These are phyloP conservation scores for Deroptyus accipitrinus DNA, from an alignment of 2,113 vertebrate species.

Conservation along the genomic window DNA sequence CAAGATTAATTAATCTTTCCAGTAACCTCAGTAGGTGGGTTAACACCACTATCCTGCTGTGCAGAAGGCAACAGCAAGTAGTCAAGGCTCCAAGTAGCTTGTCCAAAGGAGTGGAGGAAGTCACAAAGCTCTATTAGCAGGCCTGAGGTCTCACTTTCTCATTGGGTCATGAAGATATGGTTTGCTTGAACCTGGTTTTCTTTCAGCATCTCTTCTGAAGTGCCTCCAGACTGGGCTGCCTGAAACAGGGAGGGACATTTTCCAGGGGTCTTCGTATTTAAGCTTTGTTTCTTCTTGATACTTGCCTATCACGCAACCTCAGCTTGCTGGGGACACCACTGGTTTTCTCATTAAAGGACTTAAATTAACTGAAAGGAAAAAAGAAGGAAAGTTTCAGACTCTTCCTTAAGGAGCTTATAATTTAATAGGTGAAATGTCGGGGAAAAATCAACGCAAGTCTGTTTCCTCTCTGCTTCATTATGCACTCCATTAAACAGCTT, in stretches of 20 bases:
- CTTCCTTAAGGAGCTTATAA: constrained; percentile 76
- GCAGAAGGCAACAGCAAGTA: not conserved
- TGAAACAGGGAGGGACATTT: not conserved
- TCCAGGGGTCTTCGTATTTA: not conserved
- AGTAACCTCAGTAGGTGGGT: not conserved
- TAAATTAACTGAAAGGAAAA: constrained; percentile 54
- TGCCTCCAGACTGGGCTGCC: not conserved
- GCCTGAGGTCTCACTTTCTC: not conserved
- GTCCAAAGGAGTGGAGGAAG: not conserved
- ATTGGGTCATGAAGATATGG: not conserved
- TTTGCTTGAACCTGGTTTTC: not conserved
- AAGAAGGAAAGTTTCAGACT: constrained; percentile 32
- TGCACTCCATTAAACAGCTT: constrained; percentile 73
- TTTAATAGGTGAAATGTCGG: constrained; percentile 80
- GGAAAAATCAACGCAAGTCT: constrained; percentile 71
- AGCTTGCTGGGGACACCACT: constrained; percentile 35
- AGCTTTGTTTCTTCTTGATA: not conserved
- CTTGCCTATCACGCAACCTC: constrained; percentile 31
- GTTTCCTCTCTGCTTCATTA: constrained; percentile 74
- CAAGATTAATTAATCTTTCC: not conserved
- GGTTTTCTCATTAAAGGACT: constrained; percentile 70
- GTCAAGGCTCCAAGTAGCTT: not conserved
- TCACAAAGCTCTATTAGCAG: not conserved
- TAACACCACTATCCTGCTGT: not conserved
- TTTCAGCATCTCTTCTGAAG: not conserved